Evolutionary conservation across 92 coral and sea anemone genomes (phyloP).

Genomic region (Epizoanthus ramosus): DNA sequence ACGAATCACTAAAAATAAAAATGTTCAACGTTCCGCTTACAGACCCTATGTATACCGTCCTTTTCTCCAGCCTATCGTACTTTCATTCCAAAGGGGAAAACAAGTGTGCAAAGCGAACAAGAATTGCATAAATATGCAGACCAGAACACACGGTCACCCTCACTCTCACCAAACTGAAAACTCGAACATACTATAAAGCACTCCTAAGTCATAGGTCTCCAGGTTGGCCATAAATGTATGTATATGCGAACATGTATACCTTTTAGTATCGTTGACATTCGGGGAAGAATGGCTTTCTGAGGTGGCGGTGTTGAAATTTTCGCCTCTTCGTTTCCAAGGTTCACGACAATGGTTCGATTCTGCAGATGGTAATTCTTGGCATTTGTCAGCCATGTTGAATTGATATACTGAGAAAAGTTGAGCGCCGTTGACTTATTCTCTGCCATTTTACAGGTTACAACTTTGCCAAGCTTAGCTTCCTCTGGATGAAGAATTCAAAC

Average conservation of each 20-base stretch:
- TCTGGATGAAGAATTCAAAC: too few species aligned
- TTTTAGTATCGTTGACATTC: conserved; percentile 57
- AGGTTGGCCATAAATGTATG: neutral
- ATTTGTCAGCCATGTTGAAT: conserved; percentile 61
- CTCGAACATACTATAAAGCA: too few species aligned
- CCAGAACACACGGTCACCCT: too few species aligned
- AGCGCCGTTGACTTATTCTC: conserved; percentile 19
- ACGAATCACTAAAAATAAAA: too few species aligned
- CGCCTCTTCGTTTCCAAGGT: conserved; percentile 62
- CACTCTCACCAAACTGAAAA: too few species aligned
- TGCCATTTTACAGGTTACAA: conserved; percentile 14
- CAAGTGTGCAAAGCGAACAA: too few species aligned
- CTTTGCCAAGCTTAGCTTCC: neutral
- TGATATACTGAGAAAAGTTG: conserved; percentile 48
- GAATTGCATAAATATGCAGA: too few species aligned
- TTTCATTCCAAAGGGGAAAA: too few species aligned
- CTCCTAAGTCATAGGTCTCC: too few species aligned
- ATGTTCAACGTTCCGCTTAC: too few species aligned
- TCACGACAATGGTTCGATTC: conserved; percentile 51
- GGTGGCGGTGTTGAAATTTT: conserved; percentile 48
- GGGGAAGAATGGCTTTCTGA: conserved; percentile 56
- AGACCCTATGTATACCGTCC: too few species aligned
- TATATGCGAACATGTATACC: conserved; percentile 3
- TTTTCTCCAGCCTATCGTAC: too few species aligned
- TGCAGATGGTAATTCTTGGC: conserved; percentile 46